Conservation (phyloP, 2,888 invertebrate genomes). For the Lycocerus yunnanus region DNA sequence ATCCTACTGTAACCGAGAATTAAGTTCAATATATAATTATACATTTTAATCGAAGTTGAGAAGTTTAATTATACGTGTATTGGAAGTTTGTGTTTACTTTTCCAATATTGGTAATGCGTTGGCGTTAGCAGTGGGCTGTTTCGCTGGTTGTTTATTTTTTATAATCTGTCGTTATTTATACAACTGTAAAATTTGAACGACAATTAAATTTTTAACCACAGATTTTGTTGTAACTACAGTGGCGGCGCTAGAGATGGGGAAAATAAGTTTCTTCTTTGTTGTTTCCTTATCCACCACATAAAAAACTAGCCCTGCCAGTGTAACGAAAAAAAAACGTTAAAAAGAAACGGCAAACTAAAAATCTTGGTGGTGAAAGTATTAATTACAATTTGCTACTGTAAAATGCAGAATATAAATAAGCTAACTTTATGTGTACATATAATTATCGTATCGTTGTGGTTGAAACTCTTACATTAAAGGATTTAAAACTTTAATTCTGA, state of each 20-base stretch:
- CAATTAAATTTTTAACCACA: neutral
- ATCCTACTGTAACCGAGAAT: neutral
- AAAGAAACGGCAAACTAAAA: neutral
- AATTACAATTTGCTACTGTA: neutral
- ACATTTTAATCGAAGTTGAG: conserved; percentile 8
- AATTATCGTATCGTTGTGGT: neutral
- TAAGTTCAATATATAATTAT: conserved; percentile 7
- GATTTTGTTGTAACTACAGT: neutral
- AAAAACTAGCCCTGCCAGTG: too few relatives aligned
- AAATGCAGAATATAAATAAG: neutral
- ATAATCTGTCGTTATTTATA: neutral
- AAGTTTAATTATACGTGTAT: conserved; percentile 18
- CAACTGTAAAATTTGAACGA: neutral
- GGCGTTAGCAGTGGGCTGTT: conserved; percentile 7
- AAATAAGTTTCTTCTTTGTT: too few relatives aligned
- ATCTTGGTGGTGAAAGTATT: neutral
- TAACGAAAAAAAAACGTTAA: too few relatives aligned
- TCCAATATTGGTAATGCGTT: conserved; percentile 19
- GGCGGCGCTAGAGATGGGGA: too few relatives aligned
- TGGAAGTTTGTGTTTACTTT: conserved; percentile 6
- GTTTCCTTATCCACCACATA: too few relatives aligned
- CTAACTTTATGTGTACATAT: neutral
- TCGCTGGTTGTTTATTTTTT: conserved; percentile 1
- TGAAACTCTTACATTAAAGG: neutral
- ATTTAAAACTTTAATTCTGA: neutral